phyloP scores from a whole-genome alignment of 2,113 vertebrate species.

The Diadophis punctatus region DNA sequence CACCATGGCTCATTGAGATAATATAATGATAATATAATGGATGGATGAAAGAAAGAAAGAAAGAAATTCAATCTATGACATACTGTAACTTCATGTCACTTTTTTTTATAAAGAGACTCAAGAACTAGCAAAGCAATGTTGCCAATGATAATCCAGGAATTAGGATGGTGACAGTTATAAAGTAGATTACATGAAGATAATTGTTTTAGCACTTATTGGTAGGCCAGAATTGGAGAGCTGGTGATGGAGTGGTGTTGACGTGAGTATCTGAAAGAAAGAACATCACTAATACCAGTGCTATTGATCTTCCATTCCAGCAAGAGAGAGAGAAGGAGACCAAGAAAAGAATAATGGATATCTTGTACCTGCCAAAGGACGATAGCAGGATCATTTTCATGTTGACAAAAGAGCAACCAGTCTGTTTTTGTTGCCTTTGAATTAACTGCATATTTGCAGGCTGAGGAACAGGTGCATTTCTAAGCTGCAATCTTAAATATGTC shows the following conservation, averaged over 20 bases:
- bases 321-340: background rate
- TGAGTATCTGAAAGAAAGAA: background rate
- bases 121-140: background rate
- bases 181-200: background rate
- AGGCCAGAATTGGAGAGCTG: background rate
- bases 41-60: background rate
- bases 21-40: background rate
- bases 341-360: background rate
- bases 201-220: background rate
- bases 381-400: background rate
- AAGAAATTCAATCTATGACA: background rate
- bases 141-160: background rate
- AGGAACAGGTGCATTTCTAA: background rate
- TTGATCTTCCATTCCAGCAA: background rate
- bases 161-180: background rate
- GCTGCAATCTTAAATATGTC: background rate
- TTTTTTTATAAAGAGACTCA: background rate
- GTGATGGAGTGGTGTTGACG: background rate
- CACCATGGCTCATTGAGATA: no score
- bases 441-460: background rate
- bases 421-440: background rate
- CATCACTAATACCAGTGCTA: background rate
- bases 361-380: background rate
- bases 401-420: background rate
- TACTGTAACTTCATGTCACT: background rate